These are phyloP conservation scores for Drosophila mojavensis DNA, from an alignment of 1,140 invertebrate genomes.

Conservation along the genomic window DNA sequence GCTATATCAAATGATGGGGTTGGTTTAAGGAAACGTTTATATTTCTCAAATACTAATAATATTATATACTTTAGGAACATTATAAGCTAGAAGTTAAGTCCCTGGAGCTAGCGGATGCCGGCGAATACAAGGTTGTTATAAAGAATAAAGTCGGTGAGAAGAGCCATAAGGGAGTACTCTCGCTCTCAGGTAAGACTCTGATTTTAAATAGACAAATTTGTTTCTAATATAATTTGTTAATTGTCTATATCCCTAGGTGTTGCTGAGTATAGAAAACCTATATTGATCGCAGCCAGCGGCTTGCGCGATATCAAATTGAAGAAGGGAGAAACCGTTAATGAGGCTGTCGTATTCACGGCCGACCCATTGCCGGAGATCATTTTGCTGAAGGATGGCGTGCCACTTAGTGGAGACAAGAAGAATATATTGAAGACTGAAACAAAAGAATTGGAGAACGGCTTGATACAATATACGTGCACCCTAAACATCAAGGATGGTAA, in stretches of 20 bases:
- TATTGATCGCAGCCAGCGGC: conserved; percentile 86
- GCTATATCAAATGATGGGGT: conserved; percentile 88
- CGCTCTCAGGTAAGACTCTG: conserved; percentile 87
- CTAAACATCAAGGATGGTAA: conserved; percentile 88
- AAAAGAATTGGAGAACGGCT: conserved; percentile 89
- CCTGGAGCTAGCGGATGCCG: conserved; percentile 89
- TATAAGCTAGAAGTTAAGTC: conserved; percentile 90
- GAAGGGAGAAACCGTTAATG: conserved; percentile 89
- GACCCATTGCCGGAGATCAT: conserved; percentile 89
- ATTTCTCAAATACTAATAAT: background rate
- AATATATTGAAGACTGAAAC: conserved; percentile 85
- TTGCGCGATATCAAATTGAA: conserved; percentile 86
- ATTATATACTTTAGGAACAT: conserved; percentile 84
- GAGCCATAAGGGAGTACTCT: conserved; percentile 88
- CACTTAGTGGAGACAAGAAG: conserved; percentile 81
- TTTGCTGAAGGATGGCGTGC: conserved; percentile 85
- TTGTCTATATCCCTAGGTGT: conserved; percentile 85
- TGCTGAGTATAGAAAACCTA: conserved; percentile 90
- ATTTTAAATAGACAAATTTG: background rate
- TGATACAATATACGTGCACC: conserved; percentile 90
- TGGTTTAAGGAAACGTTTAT: conserved; percentile 22
- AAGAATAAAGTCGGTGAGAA: conserved; percentile 91
- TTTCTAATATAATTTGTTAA: background rate
- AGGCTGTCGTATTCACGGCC: conserved; percentile 91
- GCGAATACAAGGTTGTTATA: conserved; percentile 90